Percentiles rank a stretch among this genome's conserved stretches.
These are phyloP conservation scores for Drosophila kuntzei DNA, from an alignment of 2,888 invertebrate genomes.

Conservation along the genomic window DNA sequence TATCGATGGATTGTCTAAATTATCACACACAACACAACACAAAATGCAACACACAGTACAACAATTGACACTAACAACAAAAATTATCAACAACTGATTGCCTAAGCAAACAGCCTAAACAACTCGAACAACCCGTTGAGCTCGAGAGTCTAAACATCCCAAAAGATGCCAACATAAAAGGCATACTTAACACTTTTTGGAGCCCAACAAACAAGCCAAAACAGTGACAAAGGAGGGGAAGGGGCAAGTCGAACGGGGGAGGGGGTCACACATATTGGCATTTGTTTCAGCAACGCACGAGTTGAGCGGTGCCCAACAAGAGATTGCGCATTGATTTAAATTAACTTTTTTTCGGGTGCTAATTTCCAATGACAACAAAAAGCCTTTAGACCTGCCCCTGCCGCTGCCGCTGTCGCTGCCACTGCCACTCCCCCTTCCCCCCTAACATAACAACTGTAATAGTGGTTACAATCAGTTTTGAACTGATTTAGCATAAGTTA, in stretches of 20 bases:
- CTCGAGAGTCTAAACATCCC: constrained; percentile 17
- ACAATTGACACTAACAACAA: constrained; percentile 70
- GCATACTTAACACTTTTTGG: constrained; percentile 81
- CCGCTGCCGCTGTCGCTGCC: background rate
- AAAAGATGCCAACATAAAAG: constrained; percentile 53
- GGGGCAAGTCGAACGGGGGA: background rate
- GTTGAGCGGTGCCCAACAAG: constrained; percentile 62
- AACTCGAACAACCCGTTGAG: constrained; percentile 27
- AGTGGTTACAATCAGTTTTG: constrained; percentile 36
- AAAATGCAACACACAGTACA: constrained; percentile 49
- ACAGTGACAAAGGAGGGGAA: background rate
- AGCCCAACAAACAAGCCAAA: constrained; percentile 74
- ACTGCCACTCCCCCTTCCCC: background rate
- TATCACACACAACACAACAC: constrained; percentile 64
- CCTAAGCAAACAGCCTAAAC: constrained; percentile 65
- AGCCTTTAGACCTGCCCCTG: constrained; percentile 4
- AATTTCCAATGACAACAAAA: constrained; percentile 69
- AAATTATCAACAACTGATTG: constrained; percentile 79
- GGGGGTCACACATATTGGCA: constrained; percentile 61
- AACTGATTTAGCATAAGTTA: constrained; percentile 68
- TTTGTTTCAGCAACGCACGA: constrained; percentile 79
- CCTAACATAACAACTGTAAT: constrained; percentile 16
- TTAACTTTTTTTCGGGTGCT: constrained; percentile 68
- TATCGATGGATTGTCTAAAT: constrained; percentile 77
- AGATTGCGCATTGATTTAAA: constrained; percentile 78